Evolutionary conservation across 2,888 invertebrate species (phyloP).

Genomic region (Chrysolina oricalcia): DNA sequence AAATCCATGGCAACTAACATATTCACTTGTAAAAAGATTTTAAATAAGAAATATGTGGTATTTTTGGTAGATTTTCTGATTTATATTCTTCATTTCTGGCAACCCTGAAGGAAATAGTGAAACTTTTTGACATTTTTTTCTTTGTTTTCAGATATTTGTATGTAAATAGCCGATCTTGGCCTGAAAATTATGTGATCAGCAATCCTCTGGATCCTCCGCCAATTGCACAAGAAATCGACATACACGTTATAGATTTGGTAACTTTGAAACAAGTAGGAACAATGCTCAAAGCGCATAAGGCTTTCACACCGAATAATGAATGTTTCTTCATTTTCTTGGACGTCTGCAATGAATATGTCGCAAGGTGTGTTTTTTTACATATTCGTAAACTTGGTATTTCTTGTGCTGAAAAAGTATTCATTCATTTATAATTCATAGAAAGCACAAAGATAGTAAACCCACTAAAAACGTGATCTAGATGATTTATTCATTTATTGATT

Average conservation of each 20-base stretch:
- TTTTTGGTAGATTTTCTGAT: too few relatives aligned
- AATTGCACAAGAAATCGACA: constrained; percentile 89
- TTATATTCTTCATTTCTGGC: too few relatives aligned
- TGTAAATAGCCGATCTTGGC: constrained; percentile 90
- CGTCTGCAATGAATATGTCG: constrained; percentile 87
- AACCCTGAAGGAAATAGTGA: too few relatives aligned
- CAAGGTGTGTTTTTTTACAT: constrained; percentile 76
- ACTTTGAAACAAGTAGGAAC: constrained; percentile 84
- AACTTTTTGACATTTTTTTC: background rate
- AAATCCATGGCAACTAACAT: too few relatives aligned
- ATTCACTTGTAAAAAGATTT: too few relatives aligned
- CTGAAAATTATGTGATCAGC: constrained; percentile 81
- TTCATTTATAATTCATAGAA: too few relatives aligned
- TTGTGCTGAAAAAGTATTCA: too few relatives aligned
- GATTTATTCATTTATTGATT: too few relatives aligned
- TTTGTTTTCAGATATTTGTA: constrained; percentile 79
- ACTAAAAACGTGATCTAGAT: too few relatives aligned
- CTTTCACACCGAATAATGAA: constrained; percentile 88
- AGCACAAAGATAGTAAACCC: too few relatives aligned
- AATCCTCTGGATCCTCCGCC: constrained; percentile 88
- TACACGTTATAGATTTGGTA: constrained; percentile 88
- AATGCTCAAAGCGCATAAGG: constrained; percentile 85
- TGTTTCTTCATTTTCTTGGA: constrained; percentile 91
- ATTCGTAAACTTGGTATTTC: too few relatives aligned
- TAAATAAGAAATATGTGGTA: too few relatives aligned